A percentile compares a stretch with the other conserved stretches of the same genome.
phyloP scores from a whole-genome alignment of 92 coral and sea anemone species.

The Epizoanthus fatuus region DNA sequence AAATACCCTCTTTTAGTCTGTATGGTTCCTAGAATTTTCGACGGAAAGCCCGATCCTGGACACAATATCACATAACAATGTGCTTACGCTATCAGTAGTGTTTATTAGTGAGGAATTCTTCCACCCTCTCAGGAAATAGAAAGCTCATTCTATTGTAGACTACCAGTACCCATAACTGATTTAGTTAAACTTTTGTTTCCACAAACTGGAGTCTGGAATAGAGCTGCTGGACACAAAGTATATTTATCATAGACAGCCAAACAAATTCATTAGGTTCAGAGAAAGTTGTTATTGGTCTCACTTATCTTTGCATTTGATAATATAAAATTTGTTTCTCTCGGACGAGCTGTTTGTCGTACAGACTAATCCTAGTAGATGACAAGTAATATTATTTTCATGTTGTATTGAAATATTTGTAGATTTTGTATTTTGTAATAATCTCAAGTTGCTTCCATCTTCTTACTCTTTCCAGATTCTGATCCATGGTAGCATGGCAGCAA shows the following conservation, averaged over 20 bases:
- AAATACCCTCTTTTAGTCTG: background rate
- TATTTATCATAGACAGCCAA: no score
- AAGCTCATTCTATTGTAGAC: background rate
- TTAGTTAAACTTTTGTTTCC: background rate
- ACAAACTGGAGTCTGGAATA: no score
- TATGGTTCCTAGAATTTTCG: background rate
- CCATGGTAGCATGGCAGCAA: conserved; percentile 89
- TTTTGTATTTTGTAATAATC: background rate
- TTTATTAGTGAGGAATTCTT: background rate
- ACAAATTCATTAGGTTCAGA: no score
- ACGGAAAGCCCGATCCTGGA: background rate
- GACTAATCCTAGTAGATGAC: no score
- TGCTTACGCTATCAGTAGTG: background rate
- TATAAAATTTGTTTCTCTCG: no score
- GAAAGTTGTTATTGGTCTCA: background rate
- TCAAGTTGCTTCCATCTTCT: background rate
- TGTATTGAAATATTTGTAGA: background rate
- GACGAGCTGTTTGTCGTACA: no score
- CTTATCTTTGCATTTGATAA: background rate
- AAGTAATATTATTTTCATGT: no score
- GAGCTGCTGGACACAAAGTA: no score
- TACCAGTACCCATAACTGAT: background rate
- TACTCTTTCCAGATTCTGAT: conserved; percentile 76
- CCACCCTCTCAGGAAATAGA: background rate
- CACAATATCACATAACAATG: no score